Evolutionary conservation across 1,140 invertebrate species (phyloP), one percentile per base, ranked within the genome.

Genomic region (Diorhabda carinulata): DNA sequence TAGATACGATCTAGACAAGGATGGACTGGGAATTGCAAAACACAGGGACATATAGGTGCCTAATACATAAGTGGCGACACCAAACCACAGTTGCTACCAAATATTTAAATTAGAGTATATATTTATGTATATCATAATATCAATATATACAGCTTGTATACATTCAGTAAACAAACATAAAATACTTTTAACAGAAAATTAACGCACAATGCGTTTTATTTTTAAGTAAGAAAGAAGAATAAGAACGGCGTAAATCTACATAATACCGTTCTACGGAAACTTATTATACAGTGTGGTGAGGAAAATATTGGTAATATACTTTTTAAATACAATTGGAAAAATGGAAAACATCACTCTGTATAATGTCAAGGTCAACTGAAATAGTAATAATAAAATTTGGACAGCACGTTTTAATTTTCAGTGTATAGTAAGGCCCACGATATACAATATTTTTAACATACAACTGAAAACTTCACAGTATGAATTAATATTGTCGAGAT

Each of bases 351-450:
- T 59, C 61, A 69, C 41, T 61, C 63, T 60, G 58, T 64, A 69
- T 42, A 60, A 25, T 6, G 10, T 60, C 3, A 5, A 61, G 41
- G 41, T 42, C 10, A 6, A 64, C 42, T 42, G 5, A 64, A 73
- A 69, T 64, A 72, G 57, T 64, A 74, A 69, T 72, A 70, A 69
- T 67, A 69, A 78, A 80, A 77, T 77, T 81, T 83, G 81, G 81
- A 82, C 81, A 83, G 81, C 81, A 82, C 79, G 77, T 78, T 80
- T 77, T 70, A 81, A 80, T 80, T 78, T 81, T 80, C 79, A 82
- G 78, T 81, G 80, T 82, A 82, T 80, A 80, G 80, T 83, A 83
- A 83, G 82, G 82, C 82, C 82, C 82, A 83, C 80, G 78, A 82
- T 82, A 81, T 79, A 81, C 75, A 78, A 75, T 79, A 81, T 81